Percentiles rank a stretch among this genome's conserved stretches.
Conservation (phyloP, 1,140 invertebrate genomes). For the Brachionus angularis region DNA sequence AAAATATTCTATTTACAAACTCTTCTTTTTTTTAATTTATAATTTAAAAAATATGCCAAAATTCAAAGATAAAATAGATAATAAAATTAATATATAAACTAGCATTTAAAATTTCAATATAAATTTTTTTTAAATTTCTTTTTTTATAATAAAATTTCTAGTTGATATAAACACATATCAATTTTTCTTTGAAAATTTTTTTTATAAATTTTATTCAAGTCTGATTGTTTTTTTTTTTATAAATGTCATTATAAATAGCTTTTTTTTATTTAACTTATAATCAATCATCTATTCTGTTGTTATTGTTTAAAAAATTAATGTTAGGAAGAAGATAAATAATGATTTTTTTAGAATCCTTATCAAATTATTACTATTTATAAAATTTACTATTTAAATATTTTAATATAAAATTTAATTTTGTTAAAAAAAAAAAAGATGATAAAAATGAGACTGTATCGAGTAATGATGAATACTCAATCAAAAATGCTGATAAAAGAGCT, state of each 20-base stretch:
- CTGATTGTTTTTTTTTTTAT: neutral
- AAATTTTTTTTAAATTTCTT: too few species aligned
- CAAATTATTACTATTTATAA: too few species aligned
- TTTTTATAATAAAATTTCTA: too few species aligned
- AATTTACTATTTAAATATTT: too few species aligned
- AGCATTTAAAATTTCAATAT: constrained; percentile 24
- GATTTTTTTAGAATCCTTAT: too few species aligned
- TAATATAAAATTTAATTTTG: neutral
- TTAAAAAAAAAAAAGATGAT: neutral
- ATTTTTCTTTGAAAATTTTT: too few species aligned
- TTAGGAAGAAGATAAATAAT: too few species aligned
- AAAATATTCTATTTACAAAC: too few species aligned
- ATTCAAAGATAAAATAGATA: constrained; percentile 17
- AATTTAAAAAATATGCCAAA: constrained; percentile 41
- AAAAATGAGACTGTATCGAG: neutral
- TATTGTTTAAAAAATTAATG: too few species aligned
- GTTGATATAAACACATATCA: too few species aligned
- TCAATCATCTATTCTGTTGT: constrained; percentile 43
- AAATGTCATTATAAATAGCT: constrained; percentile 19
- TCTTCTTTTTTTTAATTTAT: too few species aligned
- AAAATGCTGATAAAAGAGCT: neutral
- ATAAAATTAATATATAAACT: too few species aligned
- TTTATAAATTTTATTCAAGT: constrained; percentile 6
- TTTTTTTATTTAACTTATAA: constrained; percentile 42
- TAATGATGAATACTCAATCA: neutral